Evolutionary conservation across 2,888 invertebrate species (phyloP), one percentile per base, ranked within the genome.

Genomic region (Drosophila cracens): DNA sequence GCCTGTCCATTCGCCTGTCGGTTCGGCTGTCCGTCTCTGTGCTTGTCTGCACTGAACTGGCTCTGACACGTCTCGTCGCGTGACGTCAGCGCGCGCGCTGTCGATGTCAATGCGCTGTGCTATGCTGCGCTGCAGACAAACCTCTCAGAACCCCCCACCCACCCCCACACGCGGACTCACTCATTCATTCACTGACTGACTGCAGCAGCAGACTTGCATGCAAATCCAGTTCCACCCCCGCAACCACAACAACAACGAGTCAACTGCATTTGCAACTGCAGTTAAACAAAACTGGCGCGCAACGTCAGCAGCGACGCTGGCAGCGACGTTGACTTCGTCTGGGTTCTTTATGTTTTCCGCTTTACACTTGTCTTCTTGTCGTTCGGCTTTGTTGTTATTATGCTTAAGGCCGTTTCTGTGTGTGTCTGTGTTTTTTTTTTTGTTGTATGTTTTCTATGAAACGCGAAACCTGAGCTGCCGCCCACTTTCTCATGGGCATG

Each of bases 281-380:
- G 48, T 64, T 54, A 70, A 80, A 84, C 74, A 65, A 74, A 71
- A 83, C 86, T 83, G 82, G 82, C 86, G 73, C 86, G 87, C 67
- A 74, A 73, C 48, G 58, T 46, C 13, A 2, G n/a, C 70, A 51
- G 76, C 57, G 59, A 53, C 58, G 62, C 46, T 56, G 34, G 36
- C 72, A 54, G 40, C 63, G 62, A 27, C 76, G 63, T 61, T 54
- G 63, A 63, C 79, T 74, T 51, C 75, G 79, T 82, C 82, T 79
- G 79, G 75, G 72, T 60, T 80, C 71, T 82, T 79, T 74, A 77
- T 81, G 82, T 81, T 82, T 76, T 89, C 85, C 85, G 85, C 78
- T 85, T 85, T 87, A 72, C 89, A 89, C 88, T 85, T 85, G 83
- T 88, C 79, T 82, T 87, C 87, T 70, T 76, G 85, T 71, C 87